Base-by-base conservation (phyloP, 2,797 vertebrate genomes). In the Yasuhikotakia modesta region DNA sequence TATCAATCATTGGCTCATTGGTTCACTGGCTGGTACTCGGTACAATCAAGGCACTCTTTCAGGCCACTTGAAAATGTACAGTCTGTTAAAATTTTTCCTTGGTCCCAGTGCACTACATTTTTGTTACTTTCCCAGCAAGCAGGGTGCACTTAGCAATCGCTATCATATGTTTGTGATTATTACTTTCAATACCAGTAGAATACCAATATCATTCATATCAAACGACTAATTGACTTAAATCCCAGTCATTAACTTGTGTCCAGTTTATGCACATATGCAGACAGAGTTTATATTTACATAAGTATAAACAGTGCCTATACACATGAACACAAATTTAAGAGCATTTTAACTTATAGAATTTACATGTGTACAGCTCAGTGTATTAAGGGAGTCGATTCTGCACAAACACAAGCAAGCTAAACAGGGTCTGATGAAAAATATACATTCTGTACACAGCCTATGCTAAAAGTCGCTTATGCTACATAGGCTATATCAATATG, bases 11-110 rank as follows among this genome's bases (percentile, higher is more conserved):
- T 74, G 52, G 53, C 72, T 19, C 61, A 39, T 74, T 17, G 24
- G 17, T 61, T 53, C 60, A 55, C 22, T 74, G 61, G 57, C 60
- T 70, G 12, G 48, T 66, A 52, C 22, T 5, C 16, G 55, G 50
- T 48, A 43, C 32, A 19, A 58, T 75, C 70, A 92, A 94, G 92
- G 92, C 93, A 93, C 92, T 91, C 91, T 87, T 87, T 68, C 87
- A 90, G 89, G 89, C 48, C 35, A 43, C 39, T 43, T 81, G 90
- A 88, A 87, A 89, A 89, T 85, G 85, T 84, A 88, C 72, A 92
- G 82, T 91, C 91, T 86, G 90, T 88, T 88, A 87, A 88, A 67
- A 11, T 53, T 83, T 87, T 77, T 55, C 86, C 82, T 79, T 81
- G 86, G 89, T 85, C 84, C 88, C 82, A 60, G 85, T 72, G 81